Percentiles rank a stretch among this genome's conserved stretches.
These are phyloP conservation scores for Phenganax subtilis DNA, from an alignment of 92 coral and sea anemone species.

Conservation along the genomic window DNA sequence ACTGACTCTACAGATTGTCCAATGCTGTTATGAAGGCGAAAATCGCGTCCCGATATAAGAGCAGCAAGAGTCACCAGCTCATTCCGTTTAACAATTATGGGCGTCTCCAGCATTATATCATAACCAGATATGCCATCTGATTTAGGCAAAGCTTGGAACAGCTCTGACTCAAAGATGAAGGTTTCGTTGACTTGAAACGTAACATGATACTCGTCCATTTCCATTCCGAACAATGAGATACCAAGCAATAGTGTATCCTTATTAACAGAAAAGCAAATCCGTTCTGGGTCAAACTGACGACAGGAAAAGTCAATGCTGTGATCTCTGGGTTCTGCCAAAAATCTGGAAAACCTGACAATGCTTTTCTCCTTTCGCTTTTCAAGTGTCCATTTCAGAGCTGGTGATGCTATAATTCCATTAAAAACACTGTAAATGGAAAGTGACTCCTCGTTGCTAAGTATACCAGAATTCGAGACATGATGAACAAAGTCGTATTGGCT, in stretches of 20 bases:
- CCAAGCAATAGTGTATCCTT: constrained; percentile 58
- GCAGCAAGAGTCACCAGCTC: constrained; percentile 35
- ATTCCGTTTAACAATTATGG: constrained; percentile 34
- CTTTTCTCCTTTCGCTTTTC: too few relatives aligned
- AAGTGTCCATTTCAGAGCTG: too few relatives aligned
- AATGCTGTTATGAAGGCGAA: constrained; percentile 32
- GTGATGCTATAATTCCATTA: too few relatives aligned
- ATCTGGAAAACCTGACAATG: constrained; percentile 1
- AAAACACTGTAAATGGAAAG: too few relatives aligned
- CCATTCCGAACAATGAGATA: constrained; percentile 64
- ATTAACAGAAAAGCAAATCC: constrained; percentile 51
- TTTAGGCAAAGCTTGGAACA: background rate
- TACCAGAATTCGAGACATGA: too few relatives aligned
- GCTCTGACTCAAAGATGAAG: background rate
- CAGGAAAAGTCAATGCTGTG: background rate
- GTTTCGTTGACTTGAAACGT: constrained; percentile 21
- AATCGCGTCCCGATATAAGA: constrained; percentile 34
- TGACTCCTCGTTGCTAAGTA: too few relatives aligned
- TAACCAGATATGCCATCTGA: constrained; percentile 33
- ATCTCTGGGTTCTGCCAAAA: background rate
- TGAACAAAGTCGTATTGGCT: too few relatives aligned
- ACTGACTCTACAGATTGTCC: constrained; percentile 36
- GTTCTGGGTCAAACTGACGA: background rate
- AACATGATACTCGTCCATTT: constrained; percentile 21
- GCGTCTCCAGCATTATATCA: constrained; percentile 47